Percentiles rank a stretch among this genome's conserved stretches.
Conservation (phyloP, 2,113 vertebrate genomes). For the Siniperca knerii region DNA sequence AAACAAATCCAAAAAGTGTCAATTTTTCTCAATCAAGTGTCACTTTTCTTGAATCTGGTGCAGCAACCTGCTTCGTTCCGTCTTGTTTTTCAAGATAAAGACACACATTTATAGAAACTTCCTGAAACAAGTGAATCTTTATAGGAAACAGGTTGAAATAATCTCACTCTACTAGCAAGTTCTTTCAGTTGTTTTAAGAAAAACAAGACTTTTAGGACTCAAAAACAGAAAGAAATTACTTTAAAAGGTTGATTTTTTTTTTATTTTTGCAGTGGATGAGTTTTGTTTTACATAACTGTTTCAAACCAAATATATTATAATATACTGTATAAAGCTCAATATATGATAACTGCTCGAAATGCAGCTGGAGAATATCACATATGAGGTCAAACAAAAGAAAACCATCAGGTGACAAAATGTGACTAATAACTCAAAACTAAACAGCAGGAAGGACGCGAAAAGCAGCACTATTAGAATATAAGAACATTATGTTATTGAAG, state of each 20-base stretch:
- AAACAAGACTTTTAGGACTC: not conserved
- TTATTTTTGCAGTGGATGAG: not conserved
- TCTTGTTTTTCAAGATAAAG: not conserved
- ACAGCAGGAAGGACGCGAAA: not conserved
- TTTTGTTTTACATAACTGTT: not conserved
- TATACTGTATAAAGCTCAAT: too few relatives aligned
- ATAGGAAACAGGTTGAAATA: not conserved
- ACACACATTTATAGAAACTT: not conserved
- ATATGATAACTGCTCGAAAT: not conserved
- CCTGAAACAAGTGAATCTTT: not conserved
- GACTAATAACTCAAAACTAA: not conserved
- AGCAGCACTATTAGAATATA: not conserved
- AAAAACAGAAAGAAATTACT: not conserved
- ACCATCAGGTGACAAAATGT: not conserved
- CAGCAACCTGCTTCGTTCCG: not conserved
- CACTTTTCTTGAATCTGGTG: not conserved
- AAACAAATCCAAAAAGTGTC: not conserved
- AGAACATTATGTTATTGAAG: not conserved
- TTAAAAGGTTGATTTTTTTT: not conserved
- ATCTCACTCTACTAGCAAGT: not conserved
- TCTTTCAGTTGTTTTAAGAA: too few relatives aligned
- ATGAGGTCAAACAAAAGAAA: not conserved
- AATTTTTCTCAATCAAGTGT: too few relatives aligned
- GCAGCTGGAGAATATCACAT: not conserved
- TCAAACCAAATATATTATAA: not conserved